phyloP scores from a whole-genome alignment of 2,797 vertebrate genomes.

The Sebastes ruberrimus region DNA sequence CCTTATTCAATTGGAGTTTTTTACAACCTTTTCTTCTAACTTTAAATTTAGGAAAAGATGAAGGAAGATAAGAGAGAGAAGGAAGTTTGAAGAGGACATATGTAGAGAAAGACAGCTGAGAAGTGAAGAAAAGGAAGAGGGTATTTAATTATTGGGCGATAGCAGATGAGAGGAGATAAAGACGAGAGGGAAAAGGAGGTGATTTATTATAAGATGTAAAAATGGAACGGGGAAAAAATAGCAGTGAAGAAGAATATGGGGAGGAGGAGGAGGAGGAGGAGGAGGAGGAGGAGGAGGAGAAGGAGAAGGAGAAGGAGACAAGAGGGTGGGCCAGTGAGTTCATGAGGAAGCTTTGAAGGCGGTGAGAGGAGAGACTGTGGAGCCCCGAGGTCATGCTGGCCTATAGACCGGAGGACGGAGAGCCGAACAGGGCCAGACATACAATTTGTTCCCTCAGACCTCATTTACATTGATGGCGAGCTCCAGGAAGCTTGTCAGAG shows the following conservation, averaged over 20 bases:
- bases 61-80: neutral
- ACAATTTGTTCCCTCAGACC: slow-evolving; percentile 59
- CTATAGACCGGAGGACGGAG: slow-evolving; percentile 44
- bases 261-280: neutral
- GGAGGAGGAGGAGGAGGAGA: neutral
- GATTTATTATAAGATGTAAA: slow-evolving; percentile 37
- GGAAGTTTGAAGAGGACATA: neutral
- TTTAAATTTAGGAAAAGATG: neutral
- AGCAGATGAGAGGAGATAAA: slow-evolving; percentile 27
- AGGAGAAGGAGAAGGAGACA: neutral
- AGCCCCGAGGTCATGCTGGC: slow-evolving; percentile 36
- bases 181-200: neutral
- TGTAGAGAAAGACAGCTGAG: neutral
- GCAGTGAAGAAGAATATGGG: neutral
- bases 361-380: slow-evolving; percentile 2
- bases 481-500: slow-evolving; percentile 25
- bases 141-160: slow-evolving; percentile 36
- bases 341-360: slow-evolving; percentile 26
- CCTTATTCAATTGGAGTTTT: neutral
- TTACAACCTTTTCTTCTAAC: neutral
- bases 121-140: neutral
- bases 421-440: slow-evolving; percentile 49
- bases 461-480: slow-evolving; percentile 61
- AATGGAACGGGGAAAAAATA: slow-evolving; percentile 24
- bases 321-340: slow-evolving; percentile 15